Percentiles rank a stretch among this genome's conserved stretches.
phyloP scores from a whole-genome alignment of 64 coral and sea anemone species.

The Montipora sp. region DNA sequence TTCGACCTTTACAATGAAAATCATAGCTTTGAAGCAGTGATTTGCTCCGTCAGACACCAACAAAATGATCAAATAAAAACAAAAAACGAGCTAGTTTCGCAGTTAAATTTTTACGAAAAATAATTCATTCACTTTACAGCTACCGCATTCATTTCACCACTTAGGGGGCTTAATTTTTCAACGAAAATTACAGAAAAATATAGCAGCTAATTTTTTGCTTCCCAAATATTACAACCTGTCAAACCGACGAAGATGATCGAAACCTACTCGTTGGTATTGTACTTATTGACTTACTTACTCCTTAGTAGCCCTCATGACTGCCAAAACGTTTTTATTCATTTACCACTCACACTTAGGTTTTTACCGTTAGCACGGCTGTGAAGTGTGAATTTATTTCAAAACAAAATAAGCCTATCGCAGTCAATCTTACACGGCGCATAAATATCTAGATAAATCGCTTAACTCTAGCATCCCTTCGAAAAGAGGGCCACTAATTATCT shows the following conservation, averaged over 20 bases:
- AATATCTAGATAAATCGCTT: background rate
- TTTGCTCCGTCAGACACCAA: background rate
- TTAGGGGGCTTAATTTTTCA: background rate
- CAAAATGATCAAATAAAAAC: constrained; percentile 33
- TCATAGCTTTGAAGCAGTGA: background rate
- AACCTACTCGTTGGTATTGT: background rate
- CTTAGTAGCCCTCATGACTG: no score
- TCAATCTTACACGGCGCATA: background rate
- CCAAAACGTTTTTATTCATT: background rate
- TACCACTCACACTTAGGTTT: background rate
- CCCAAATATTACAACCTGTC: background rate
- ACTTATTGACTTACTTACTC: no score
- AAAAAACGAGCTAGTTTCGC: background rate
- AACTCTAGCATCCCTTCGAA: background rate
- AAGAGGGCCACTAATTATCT: background rate
- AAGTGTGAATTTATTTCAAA: background rate
- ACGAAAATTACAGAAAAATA: background rate
- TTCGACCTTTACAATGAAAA: constrained; percentile 4
- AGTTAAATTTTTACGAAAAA: background rate
- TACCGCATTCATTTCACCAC: constrained; percentile 18
- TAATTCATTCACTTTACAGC: background rate
- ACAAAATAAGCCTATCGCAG: background rate
- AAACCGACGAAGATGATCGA: background rate
- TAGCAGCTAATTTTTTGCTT: background rate
- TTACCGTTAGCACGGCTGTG: background rate